phyloP scores from a whole-genome alignment of 1,140 invertebrate genomes.

The Coptotermes formosanus region DNA sequence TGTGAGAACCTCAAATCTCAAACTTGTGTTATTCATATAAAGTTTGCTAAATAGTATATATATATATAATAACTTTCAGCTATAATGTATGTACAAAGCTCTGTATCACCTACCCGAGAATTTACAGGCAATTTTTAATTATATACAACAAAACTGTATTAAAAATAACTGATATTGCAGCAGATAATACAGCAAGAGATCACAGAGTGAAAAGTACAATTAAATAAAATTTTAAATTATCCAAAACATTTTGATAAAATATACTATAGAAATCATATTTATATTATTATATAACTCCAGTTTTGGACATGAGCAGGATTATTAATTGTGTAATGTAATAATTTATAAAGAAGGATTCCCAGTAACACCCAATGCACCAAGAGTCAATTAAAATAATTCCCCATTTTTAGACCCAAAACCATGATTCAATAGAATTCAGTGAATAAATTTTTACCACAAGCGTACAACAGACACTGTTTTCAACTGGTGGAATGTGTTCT shows the following conservation, averaged over 20 bases:
- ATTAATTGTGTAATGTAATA: slow-evolving; percentile 9
- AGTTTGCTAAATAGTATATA: not conserved
- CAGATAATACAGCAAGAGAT: slow-evolving; percentile 26
- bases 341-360: slow-evolving; percentile 11
- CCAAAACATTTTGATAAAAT: not conserved
- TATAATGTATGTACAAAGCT: slow-evolving; percentile 23
- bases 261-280: not conserved
- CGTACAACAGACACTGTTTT: not conserved
- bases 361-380: slow-evolving; percentile 11
- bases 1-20: no score
- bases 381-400: slow-evolving; percentile 16
- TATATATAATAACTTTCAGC: not conserved
- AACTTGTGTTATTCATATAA: slow-evolving; percentile 6
- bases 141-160: slow-evolving; percentile 27
- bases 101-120: not conserved
- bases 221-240: slow-evolving; percentile 16
- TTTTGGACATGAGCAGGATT: not conserved
- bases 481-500: not conserved
- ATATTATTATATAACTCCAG: not conserved
- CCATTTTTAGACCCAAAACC: slow-evolving; percentile 5
- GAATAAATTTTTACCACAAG: not conserved
- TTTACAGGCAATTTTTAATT: slow-evolving; percentile 15
- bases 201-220: slow-evolving; percentile 28
- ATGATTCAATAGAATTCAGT: not conserved
- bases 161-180: slow-evolving; percentile 28